Evolutionary conservation across 2,888 invertebrate genomes (phyloP).

Genomic region (Leptinotarsa haldemani): DNA sequence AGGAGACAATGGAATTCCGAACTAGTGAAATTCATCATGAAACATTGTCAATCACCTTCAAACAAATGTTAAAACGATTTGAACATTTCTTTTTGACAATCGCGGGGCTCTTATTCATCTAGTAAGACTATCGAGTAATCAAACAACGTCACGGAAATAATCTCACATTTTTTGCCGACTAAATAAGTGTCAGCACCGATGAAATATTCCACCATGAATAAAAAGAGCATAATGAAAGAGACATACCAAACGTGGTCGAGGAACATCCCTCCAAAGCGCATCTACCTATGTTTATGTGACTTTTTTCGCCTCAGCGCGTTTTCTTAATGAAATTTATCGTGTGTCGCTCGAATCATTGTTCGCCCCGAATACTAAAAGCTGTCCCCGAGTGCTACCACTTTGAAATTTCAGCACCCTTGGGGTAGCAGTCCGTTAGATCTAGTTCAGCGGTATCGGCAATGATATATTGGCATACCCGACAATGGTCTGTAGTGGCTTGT

Average conservation of each 20-base stretch:
- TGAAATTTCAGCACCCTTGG: constrained; percentile 49
- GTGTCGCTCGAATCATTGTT: constrained; percentile 61
- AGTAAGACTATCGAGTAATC: neutral
- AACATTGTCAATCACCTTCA: no score
- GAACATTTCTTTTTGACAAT: no score
- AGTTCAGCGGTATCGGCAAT: constrained; percentile 60
- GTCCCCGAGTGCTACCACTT: constrained; percentile 53
- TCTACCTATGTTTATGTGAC: constrained; percentile 60
- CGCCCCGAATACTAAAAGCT: constrained; percentile 46
- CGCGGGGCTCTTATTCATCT: no score
- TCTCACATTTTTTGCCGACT: constrained; percentile 44
- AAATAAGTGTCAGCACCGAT: constrained; percentile 53
- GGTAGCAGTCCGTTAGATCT: constrained; percentile 57
- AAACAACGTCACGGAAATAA: constrained; percentile 27
- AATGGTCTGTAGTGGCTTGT: constrained; percentile 56
- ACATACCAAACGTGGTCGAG: constrained; percentile 55
- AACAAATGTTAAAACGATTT: no score
- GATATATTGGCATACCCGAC: constrained; percentile 44
- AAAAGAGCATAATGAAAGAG: constrained; percentile 51
- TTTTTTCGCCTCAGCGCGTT: constrained; percentile 58
- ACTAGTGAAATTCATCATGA: no score
- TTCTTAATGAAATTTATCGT: constrained; percentile 64
- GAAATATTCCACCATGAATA: constrained; percentile 55
- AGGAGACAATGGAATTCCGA: no score
- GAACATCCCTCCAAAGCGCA: constrained; percentile 58